These are phyloP conservation scores for Thalassarche chlororhynchos DNA, from an alignment of 2,113 vertebrate species.

Conservation along the genomic window DNA sequence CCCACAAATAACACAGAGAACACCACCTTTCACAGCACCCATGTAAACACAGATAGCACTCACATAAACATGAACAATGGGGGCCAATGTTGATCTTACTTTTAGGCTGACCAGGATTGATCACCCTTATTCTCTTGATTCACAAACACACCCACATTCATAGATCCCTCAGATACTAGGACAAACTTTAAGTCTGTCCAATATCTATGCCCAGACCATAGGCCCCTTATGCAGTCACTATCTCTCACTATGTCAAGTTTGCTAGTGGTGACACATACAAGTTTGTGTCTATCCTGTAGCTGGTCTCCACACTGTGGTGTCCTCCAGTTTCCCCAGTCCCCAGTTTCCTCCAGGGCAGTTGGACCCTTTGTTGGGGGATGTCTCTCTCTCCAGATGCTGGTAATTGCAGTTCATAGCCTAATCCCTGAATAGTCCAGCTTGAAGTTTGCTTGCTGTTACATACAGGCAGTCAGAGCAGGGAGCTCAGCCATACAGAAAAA, in stretches of 20 bases:
- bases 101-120: background rate
- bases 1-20: background rate
- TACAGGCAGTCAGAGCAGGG: background rate
- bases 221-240: background rate
- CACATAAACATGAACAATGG: background rate
- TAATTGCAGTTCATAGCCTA: background rate
- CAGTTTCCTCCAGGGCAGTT: background rate
- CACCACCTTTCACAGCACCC: background rate
- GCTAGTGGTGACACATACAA: background rate
- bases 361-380: background rate
- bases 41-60: background rate
- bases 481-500: background rate
- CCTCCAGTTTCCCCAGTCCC: background rate
- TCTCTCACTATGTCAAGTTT: background rate
- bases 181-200: background rate
- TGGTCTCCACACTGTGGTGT: background rate
- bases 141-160: background rate
- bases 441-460: background rate
- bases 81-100: background rate
- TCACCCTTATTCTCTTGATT: background rate
- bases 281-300: background rate
- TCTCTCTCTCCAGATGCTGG: background rate
- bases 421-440: background rate
- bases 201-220: background rate
- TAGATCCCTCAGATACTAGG: background rate